These are phyloP conservation scores for Lanistes nyassanus DNA, from an alignment of 1,140 invertebrate genomes.

Conservation along the genomic window DNA sequence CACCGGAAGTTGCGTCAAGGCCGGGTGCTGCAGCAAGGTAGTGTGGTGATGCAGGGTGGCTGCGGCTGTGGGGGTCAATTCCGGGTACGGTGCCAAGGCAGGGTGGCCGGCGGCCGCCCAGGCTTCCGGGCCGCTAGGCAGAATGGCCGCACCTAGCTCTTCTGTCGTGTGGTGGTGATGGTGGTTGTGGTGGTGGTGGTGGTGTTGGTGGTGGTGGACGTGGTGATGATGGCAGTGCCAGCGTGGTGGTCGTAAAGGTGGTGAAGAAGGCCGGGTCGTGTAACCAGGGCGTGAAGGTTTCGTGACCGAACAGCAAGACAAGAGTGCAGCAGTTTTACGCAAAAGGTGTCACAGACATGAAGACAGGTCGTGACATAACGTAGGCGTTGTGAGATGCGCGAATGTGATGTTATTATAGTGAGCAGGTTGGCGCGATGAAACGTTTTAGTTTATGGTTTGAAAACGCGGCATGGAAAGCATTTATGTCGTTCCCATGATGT, in stretches of 20 bases:
- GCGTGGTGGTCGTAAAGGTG: slow-evolving; percentile 94
- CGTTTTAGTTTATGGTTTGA: too few species aligned
- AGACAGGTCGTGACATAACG: too few species aligned
- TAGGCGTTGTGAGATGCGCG: too few species aligned
- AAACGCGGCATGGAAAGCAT: too few species aligned
- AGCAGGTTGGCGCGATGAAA: too few species aligned
- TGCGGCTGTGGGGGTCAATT: slow-evolving; percentile 77
- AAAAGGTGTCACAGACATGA: too few species aligned
- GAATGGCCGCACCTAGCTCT: slow-evolving; percentile 91
- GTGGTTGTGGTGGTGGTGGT: slow-evolving; percentile 81
- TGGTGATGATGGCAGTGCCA: slow-evolving; percentile 83
- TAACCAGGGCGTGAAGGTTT: slow-evolving; percentile 66
- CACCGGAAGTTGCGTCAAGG: slow-evolving; percentile 92
- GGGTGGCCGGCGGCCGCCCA: slow-evolving; percentile 79
- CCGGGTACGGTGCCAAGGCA: slow-evolving; percentile 78
- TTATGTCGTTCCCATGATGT: too few species aligned
- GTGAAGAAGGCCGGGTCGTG: too few species aligned
- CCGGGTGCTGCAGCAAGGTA: slow-evolving; percentile 88
- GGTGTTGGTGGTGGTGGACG: slow-evolving; percentile 88
- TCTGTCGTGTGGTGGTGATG: slow-evolving; percentile 91
- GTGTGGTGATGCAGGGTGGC: slow-evolving; percentile 80
- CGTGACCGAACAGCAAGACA: not conserved
- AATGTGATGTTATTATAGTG: too few species aligned
- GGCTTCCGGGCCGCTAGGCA: slow-evolving; percentile 89
- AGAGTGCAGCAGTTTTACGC: not conserved